Evolutionary conservation across 2,888 invertebrate genomes (phyloP).

Genomic region (Macaria liturata): DNA sequence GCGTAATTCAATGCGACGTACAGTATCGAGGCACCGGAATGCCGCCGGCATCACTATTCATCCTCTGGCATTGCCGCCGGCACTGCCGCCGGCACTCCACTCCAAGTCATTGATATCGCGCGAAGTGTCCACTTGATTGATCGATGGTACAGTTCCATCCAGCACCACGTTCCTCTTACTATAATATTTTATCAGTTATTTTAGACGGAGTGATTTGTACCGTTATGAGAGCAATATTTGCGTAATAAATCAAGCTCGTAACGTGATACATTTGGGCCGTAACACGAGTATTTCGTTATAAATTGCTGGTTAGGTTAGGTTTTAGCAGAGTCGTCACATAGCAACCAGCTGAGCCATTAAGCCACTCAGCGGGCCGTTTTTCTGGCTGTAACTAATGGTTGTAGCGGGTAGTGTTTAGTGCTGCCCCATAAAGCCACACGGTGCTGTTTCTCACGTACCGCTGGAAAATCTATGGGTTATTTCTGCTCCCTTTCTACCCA

Average conservation of each 20-base stretch:
- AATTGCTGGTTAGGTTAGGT: conserved; percentile 31
- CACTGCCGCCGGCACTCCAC: conserved; percentile 29
- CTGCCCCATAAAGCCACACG: conserved; percentile 8
- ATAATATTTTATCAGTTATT: conserved; percentile 48
- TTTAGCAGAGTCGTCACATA: conserved; percentile 23
- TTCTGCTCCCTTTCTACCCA: no score
- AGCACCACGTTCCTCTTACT: conserved; percentile 42
- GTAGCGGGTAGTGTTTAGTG: conserved; percentile 24
- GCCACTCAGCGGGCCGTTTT: conserved; percentile 31
- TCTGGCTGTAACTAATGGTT: conserved; percentile 33
- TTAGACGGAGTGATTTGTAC: conserved; percentile 47
- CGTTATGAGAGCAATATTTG: conserved; percentile 32
- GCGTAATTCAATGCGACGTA: conserved; percentile 47
- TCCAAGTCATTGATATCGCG: conserved; percentile 49
- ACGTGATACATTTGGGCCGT: conserved; percentile 31
- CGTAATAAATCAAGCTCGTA: conserved; percentile 35
- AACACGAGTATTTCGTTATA: conserved; percentile 34
- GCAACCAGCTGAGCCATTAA: conserved; percentile 35
- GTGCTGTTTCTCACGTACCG: conserved; percentile 2
- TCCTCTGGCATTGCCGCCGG: conserved; percentile 24
- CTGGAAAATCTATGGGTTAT: no score
- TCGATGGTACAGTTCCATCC: conserved; percentile 43
- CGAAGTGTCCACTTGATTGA: conserved; percentile 65
- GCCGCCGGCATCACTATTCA: conserved; percentile 12
- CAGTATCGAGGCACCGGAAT: conserved; percentile 31